Base-by-base conservation (phyloP, 2,113 vertebrate genomes). In the Pholis gunnellus region DNA sequence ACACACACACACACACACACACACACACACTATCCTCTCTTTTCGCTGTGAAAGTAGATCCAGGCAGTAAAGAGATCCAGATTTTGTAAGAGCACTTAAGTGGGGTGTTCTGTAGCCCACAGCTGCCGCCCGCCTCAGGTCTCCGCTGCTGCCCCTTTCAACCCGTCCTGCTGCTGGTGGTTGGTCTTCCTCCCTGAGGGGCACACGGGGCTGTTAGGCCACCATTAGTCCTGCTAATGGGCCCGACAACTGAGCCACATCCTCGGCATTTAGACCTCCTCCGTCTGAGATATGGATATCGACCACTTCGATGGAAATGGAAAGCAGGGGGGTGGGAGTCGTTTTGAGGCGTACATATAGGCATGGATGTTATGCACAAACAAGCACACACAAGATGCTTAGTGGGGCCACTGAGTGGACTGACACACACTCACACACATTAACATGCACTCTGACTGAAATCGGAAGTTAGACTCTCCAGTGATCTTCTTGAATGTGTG, bases 191-290 rank as follows among this genome's bases (percentile, higher is more conserved):
- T 94, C 92, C 91, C 94, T 56, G 48, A 90, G 90, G 90, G 92
- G 86, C 75, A 78, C 78, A 29, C 74, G 81, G 76, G 87, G 85
- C 92, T 91, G 85, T 91, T 91, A 94, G 89, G 88, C 90, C 89
- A 85, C 89, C 90, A 94, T 94, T 94, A 94, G 86, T 90, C 85
- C 86, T 84, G 79, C 88, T 93, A 93, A 95, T 94, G 92, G 92
- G 87, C 73, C 83, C 88, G 79, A 91, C 89, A 88, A 92, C 69
- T 75, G 82, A 56, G 67, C 92, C 91, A 92, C 91, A 93, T 93
- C 93, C 91, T 93, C 73, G 88, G 75, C 88, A 90, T 91, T 94
- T 91, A 92, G 92, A 82, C 84, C 85, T 87, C 63, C 83, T 84
- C 79, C 29, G 82, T 90, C 75, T 91, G 63, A 79, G 86, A 93